Percentiles rank a stretch among this genome's conserved stretches.
phyloP scores from a whole-genome alignment of 2,888 invertebrate genomes.

The Drosophila tripunctata region DNA sequence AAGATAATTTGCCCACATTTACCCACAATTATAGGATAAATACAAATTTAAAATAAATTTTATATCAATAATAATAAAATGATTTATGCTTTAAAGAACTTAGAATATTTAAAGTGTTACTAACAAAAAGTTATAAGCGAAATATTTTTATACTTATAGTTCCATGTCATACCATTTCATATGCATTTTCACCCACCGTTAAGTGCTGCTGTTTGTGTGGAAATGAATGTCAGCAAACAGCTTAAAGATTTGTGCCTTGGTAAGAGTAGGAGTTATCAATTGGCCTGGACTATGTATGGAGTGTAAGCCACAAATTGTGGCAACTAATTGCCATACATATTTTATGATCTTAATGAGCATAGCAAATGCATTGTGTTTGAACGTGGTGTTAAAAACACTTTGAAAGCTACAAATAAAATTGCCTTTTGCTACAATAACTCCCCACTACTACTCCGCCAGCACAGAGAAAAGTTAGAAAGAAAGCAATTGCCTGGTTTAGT shows the following conservation, averaged over 20 bases:
- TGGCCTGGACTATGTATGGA: neutral
- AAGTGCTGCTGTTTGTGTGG: neutral
- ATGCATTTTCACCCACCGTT: conserved; percentile 16
- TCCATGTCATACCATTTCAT: too few species aligned
- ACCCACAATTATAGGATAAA: too few species aligned
- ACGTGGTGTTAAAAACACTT: conserved; percentile 12
- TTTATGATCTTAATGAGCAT: conserved; percentile 45
- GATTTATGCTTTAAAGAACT: too few species aligned
- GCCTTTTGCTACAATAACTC: neutral
- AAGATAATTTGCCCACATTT: too few species aligned
- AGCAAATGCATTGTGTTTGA: conserved; percentile 5
- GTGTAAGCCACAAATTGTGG: conserved; percentile 27
- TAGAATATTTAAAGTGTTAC: too few species aligned
- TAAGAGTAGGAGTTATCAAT: neutral
- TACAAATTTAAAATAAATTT: too few species aligned
- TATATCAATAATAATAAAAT: too few species aligned
- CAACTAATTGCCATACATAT: conserved; percentile 51
- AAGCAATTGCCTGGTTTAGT: conserved; percentile 22
- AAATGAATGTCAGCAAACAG: conserved; percentile 11
- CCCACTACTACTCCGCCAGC: neutral
- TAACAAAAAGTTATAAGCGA: too few species aligned
- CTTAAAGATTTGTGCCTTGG: conserved; percentile 16
- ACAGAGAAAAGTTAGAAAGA: neutral
- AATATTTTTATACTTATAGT: too few species aligned
- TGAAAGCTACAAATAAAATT: neutral